Conservation (phyloP, 2,797 vertebrate genomes). For the Manis crassicaudata region DNA sequence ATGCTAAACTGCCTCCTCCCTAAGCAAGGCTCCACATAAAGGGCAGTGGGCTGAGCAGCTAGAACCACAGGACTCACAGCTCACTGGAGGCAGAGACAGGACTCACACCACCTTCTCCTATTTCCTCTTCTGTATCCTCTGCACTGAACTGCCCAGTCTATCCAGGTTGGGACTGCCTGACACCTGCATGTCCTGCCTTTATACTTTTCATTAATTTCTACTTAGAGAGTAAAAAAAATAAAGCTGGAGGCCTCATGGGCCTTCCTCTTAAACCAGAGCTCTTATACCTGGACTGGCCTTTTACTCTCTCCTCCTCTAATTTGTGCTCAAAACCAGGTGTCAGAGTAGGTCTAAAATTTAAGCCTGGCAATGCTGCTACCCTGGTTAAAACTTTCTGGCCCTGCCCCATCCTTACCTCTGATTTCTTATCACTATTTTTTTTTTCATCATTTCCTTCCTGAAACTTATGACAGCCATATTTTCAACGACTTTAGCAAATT, state of each 20-base stretch:
- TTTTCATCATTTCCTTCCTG: conserved; percentile 13
- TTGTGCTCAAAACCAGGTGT: background rate
- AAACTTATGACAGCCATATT: background rate
- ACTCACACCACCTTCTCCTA: background rate
- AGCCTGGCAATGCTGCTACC: background rate
- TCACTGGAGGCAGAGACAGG: background rate
- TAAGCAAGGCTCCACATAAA: background rate
- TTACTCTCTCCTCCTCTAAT: background rate
- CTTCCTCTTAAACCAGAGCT: background rate
- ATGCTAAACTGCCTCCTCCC: background rate
- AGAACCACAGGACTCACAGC: background rate
- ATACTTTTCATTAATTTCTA: background rate
- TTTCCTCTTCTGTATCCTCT: background rate
- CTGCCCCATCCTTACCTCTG: background rate
- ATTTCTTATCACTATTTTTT: background rate
- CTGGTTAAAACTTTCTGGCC: background rate
- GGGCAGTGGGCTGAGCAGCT: background rate
- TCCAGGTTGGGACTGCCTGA: background rate
- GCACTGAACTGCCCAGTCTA: background rate
- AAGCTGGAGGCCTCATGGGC: background rate
- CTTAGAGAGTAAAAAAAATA: background rate
- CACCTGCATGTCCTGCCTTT: background rate
- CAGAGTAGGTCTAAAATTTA: background rate
- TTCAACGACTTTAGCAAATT: background rate
- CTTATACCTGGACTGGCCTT: background rate